A percentile compares a stretch with the other conserved stretches of the same genome.
Evolutionary conservation across 2,888 invertebrate genomes (phyloP).

Genomic region (Synanthedon vespiformis): DNA sequence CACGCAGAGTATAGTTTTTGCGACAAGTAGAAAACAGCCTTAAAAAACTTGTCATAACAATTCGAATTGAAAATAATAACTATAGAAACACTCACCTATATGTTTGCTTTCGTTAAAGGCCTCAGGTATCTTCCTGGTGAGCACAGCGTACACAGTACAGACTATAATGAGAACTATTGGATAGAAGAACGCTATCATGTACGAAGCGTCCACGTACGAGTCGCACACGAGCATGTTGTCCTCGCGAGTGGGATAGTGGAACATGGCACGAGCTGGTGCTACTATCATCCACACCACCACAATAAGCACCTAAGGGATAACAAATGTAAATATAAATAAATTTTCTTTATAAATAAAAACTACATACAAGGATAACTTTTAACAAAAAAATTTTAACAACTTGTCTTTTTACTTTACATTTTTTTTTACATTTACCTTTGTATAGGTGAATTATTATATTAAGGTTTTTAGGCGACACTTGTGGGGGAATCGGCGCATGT

Average conservation of each 20-base stretch:
- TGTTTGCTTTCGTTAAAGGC: constrained; percentile 99
- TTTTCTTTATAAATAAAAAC: too few species aligned
- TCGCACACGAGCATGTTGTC: constrained; percentile 94
- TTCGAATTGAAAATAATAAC: too few species aligned
- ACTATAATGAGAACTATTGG: constrained; percentile 90
- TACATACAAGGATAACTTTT: too few species aligned
- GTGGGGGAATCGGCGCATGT: too few species aligned
- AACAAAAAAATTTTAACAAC: too few species aligned
- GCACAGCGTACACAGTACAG: constrained; percentile 96
- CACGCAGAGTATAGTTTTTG: too few species aligned
- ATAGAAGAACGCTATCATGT: constrained; percentile 94
- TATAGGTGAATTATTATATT: too few species aligned
- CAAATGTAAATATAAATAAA: neutral
- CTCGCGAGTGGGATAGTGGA: constrained; percentile 91
- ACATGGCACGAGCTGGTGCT: constrained; percentile 88
- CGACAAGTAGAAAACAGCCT: too few species aligned
- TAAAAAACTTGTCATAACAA: too few species aligned
- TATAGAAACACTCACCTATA: constrained; percentile 77
- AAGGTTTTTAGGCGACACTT: too few species aligned
- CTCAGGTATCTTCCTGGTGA: constrained; percentile 97
- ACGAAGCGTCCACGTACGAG: constrained; percentile 91
- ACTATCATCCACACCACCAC: constrained; percentile 94
- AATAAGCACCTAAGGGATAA: constrained; percentile 76
- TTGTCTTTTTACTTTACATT: too few species aligned
- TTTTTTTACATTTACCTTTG: too few species aligned